Base-by-base conservation (phyloP, 2,113 vertebrate genomes). In the Thomomys bottae region DNA sequence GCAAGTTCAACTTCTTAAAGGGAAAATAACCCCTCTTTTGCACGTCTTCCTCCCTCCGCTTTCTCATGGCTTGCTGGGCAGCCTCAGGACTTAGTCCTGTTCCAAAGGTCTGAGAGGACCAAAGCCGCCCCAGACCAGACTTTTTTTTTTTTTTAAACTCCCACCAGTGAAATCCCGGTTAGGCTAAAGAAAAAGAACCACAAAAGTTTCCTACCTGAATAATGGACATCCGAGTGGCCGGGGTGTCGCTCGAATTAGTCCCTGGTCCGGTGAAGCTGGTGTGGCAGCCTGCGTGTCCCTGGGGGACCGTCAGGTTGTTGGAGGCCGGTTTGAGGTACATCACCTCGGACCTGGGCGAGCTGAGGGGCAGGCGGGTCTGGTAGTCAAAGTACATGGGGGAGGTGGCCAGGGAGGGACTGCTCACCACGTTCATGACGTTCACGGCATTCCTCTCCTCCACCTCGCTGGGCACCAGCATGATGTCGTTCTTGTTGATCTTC, bases 361-460 rank as follows among this genome's bases (percentile, higher is more conserved):
- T 99, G 97, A 99, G 99, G 98, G 99, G 99, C 97, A 99, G 98
- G 95, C 99, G 99, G 94, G 99, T 99, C 98, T 99, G 99, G 98
- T 99, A 99, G 98, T 99, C 99, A 98, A 99, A 99, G 98, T 99
- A 99, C 98, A 99, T 99, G 94, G 99, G 99, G 96, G 99, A 99
- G 97, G 99, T 99, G 97, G 99, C 99, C 97, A 99, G 97, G 95
- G 99, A 99, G 96, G 99, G 99, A 97, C 99, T 99, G 99, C 99
- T 99, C 97, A 99, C 99, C 98, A 99, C 99, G 87, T 99, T 99
- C 99, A 99, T 99, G 97, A 99, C 99, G 98, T 99, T 99, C 98
- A 99, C 99, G 97, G 99, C 99, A 97, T 99, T 99, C 90, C 99
- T 98, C 98, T 99, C 99, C 96, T 99, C 99, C 94, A 99, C 99